Evolutionary conservation across 2,888 invertebrate species (phyloP).

Genomic region (Platypus cylindrus): DNA sequence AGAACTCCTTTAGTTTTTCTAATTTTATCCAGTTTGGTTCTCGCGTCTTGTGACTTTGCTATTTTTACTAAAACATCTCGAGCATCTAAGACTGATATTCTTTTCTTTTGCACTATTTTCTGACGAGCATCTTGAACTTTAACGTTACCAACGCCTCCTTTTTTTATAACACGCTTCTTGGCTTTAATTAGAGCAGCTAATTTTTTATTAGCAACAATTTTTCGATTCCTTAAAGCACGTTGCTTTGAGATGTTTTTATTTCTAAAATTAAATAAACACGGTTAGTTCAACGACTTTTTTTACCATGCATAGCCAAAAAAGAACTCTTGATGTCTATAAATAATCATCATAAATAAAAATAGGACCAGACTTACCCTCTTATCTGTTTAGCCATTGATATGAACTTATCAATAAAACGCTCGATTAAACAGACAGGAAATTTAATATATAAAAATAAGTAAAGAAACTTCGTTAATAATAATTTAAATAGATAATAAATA

Average conservation of each 20-base stretch:
- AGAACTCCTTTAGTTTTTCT: conserved; percentile 33
- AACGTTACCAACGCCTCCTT: conserved; percentile 16
- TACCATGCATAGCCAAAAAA: no score
- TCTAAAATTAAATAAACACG: no score
- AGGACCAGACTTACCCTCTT: conserved; percentile 8
- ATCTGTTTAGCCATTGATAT: conserved; percentile 10
- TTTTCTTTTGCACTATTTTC: conserved; percentile 66
- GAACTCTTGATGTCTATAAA: no score
- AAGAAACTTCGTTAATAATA: background rate
- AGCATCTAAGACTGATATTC: conserved; percentile 64
- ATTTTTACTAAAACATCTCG: conserved; percentile 66
- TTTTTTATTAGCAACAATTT: no score
- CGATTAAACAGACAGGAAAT: background rate
- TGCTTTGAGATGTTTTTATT: no score
- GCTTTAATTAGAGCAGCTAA: no score
- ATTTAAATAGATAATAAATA: background rate
- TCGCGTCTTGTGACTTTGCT: conserved; percentile 62
- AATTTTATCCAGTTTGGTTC: conserved; percentile 55
- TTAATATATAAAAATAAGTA: background rate
- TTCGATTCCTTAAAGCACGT: no score
- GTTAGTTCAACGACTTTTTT: no score
- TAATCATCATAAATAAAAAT: background rate
- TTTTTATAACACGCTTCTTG: conserved; percentile 9
- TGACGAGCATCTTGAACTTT: conserved; percentile 55
- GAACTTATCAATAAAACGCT: background rate